phyloP scores from a whole-genome alignment of 2,113 vertebrate species.

The Hylia prasina region DNA sequence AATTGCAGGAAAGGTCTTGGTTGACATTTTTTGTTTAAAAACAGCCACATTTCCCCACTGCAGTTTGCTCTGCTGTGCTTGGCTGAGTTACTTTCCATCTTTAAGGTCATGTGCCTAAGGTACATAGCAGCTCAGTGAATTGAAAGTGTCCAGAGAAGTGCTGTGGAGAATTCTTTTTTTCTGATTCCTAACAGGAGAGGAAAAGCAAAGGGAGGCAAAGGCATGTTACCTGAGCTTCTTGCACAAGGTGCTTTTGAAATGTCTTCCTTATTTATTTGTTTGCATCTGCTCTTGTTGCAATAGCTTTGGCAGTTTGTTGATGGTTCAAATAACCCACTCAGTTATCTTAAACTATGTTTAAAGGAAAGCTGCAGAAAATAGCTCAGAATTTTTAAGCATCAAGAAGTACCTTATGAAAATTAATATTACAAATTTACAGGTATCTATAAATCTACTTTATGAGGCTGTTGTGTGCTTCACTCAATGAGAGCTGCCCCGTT shows the following conservation, averaged over 20 bases:
- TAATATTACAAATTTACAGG: neutral
- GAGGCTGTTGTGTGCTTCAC: neutral
- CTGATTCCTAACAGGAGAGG: neutral
- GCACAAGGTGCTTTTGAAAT: neutral
- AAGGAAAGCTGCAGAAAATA: neutral
- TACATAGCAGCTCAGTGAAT: neutral
- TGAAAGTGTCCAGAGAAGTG: neutral
- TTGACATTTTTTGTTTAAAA: neutral
- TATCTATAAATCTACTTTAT: neutral
- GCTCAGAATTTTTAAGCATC: neutral
- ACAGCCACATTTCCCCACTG: neutral
- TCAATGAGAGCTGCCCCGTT: neutral
- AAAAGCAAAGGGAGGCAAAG: neutral
- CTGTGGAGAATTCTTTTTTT: neutral
- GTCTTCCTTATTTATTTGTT: slow-evolving; percentile 40
- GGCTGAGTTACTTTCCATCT: neutral
- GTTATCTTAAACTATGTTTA: neutral
- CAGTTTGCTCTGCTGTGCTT: neutral
- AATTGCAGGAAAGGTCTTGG: neutral
- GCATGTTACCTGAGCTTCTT: neutral
- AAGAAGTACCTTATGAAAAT: neutral
- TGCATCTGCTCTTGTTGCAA: neutral
- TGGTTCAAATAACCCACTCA: neutral
- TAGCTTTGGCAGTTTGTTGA: neutral
- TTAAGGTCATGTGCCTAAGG: neutral